These are phyloP conservation scores for Dinomys branickii DNA, from an alignment of 2,113 vertebrate species.

Conservation along the genomic window DNA sequence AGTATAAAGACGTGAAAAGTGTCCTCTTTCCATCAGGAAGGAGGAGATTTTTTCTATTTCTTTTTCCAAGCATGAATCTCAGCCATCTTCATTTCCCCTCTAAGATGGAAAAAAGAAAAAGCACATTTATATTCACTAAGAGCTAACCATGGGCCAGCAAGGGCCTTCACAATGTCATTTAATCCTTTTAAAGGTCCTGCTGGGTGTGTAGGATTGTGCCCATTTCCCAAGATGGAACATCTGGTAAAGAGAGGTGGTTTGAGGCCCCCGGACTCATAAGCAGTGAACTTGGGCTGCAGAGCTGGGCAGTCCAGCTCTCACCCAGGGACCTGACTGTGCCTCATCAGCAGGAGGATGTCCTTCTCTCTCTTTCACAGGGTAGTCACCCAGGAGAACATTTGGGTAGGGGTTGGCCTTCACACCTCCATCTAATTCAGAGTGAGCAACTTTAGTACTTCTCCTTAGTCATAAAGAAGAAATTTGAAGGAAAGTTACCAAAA, in stretches of 20 bases:
- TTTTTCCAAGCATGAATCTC: not conserved
- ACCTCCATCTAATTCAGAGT: not conserved
- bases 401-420: not conserved
- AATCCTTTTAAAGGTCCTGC: not conserved
- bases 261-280: not conserved
- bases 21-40: not conserved
- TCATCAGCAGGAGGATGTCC: too few relatives aligned
- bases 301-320: accelerated
- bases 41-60: not conserved
- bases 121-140: not conserved
- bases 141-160: not conserved
- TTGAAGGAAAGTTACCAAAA: not conserved
- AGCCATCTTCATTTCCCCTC: not conserved
- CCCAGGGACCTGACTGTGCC: not conserved
- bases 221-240: not conserved
- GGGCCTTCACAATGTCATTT: not conserved
- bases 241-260: not conserved
- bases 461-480: not conserved
- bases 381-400: not conserved
- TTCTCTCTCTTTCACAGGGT: not conserved
- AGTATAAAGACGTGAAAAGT: not conserved
- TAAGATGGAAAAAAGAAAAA: not conserved
- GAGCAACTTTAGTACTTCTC: not conserved
- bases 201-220: not conserved
- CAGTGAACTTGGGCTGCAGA: not conserved